Conservation (phyloP, 2,888 invertebrate genomes). For the Nebria brevicollis region DNA sequence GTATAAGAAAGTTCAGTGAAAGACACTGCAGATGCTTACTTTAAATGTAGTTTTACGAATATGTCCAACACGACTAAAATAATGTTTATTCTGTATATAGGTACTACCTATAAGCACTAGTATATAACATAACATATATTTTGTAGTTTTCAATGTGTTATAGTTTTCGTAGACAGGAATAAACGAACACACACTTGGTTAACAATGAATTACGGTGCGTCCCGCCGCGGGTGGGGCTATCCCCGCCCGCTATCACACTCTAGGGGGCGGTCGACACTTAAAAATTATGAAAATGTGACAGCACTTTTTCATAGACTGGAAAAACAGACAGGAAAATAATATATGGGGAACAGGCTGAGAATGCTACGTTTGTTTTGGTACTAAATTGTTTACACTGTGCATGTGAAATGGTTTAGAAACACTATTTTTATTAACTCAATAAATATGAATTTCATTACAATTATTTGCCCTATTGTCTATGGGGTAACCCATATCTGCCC, state of each 20-base stretch:
- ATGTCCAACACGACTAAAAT: no score
- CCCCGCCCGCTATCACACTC: constrained; percentile 10
- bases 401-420: no score
- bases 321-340: neutral
- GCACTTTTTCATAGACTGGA: constrained; percentile 25
- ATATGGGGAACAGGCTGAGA: neutral
- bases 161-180: constrained; percentile 32
- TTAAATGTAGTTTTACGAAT: no score
- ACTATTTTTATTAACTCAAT: no score
- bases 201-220: constrained; percentile 36
- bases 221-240: constrained; percentile 14
- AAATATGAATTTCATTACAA: no score
- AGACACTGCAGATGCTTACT: no score
- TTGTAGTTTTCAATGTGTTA: constrained; percentile 39
- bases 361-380: neutral
- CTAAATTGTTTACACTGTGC: neutral
- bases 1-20: no score
- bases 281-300: constrained; percentile 48
- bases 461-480: no score
- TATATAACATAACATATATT: neutral
- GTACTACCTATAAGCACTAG: no score
- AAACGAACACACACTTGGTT: constrained; percentile 32
- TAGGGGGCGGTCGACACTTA: constrained; percentile 36
- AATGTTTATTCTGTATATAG: no score
- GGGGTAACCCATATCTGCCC: no score